Percentiles rank a stretch among this genome's conserved stretches.
Evolutionary conservation across 2,888 invertebrate genomes (phyloP).

Genomic region (Belgica antarctica): DNA sequence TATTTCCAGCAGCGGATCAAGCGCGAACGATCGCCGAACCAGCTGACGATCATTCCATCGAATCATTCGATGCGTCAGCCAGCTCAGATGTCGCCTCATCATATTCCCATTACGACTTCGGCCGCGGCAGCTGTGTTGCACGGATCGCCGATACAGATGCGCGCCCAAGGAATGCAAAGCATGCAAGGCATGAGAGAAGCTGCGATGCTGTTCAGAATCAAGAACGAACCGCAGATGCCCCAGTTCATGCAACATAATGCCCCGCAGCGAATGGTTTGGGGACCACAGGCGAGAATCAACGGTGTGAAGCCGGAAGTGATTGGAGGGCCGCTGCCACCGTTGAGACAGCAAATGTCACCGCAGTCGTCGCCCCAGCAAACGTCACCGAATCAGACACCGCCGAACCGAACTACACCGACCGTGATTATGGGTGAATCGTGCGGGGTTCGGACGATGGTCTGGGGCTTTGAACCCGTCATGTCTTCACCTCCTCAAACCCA

Average conservation of each 20-base stretch:
- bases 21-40: constrained; percentile 46
- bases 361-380: constrained; percentile 51
- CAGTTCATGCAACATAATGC: constrained; percentile 44
- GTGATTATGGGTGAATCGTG: constrained; percentile 93
- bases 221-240: constrained; percentile 50
- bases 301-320: constrained; percentile 82
- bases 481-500: constrained; percentile 49
- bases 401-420: constrained; percentile 63
- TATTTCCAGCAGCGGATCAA: constrained; percentile 45
- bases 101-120: constrained; percentile 49
- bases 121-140: constrained; percentile 50
- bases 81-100: constrained; percentile 47
- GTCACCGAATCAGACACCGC: constrained; percentile 48
- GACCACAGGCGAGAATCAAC: constrained; percentile 66
- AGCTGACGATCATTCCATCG: constrained; percentile 32
- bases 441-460: constrained; percentile 73
- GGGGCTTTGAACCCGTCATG: constrained; percentile 57
- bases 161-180: constrained; percentile 52
- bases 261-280: constrained; percentile 58
- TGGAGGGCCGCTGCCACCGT: constrained; percentile 58
- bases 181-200: constrained; percentile 57
- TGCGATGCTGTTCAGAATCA: constrained; percentile 54
- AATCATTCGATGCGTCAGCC: constrained; percentile 26
- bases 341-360: constrained; percentile 50
- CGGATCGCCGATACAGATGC: constrained; percentile 54